Base-by-base conservation (phyloP, 2,888 invertebrate genomes). In the Hololepta plana region DNA sequence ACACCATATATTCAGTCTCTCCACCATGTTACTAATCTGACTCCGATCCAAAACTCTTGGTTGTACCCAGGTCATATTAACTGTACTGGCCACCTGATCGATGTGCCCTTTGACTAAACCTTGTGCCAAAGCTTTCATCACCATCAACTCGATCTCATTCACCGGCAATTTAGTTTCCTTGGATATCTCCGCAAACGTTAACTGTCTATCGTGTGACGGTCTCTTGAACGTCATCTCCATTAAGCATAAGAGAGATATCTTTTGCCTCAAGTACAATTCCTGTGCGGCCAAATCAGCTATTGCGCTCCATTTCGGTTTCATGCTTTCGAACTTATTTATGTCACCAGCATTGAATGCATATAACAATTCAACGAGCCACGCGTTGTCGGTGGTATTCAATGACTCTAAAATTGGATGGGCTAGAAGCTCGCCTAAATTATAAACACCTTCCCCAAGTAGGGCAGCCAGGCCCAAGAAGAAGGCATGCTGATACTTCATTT, bases 221-320 rank as follows among this genome's bases (percentile, higher is more conserved):
- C 93, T 72, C 49, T 84, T 85, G 49, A 96, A 91, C 1, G 96
- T 91, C 88, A 96, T 90, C 76, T 95, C 91, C 93, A 98, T 96
- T 0, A 98, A 64, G 48, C 95, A 91, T 9, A 98, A 61, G 11
- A 99, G 63, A 0, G 88, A 87, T 33, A 98, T 90, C 59, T 98
- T 99, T 53, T 88, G 82, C 11, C 84, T 59, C 37, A 95, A 59
- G 43, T 74, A 72, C 1, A 72, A 52, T 45, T 90, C 88, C 34
- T 85, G 76, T 0, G 79, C 71, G 6, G 69, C 68, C 11, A 95
- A 59, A 54, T 91, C 90, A 1, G 85, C 77, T 38, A 88, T 76
- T 32, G 69, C 67, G 3, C 65, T 59, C 85, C 87, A 81, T 32
- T 68, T 63, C 0, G 72, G 62, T 42, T 71, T 71, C 61, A 84